Evolutionary conservation across 2,888 invertebrate genomes (phyloP).

Genomic region (Nipponacmea schrenckii): DNA sequence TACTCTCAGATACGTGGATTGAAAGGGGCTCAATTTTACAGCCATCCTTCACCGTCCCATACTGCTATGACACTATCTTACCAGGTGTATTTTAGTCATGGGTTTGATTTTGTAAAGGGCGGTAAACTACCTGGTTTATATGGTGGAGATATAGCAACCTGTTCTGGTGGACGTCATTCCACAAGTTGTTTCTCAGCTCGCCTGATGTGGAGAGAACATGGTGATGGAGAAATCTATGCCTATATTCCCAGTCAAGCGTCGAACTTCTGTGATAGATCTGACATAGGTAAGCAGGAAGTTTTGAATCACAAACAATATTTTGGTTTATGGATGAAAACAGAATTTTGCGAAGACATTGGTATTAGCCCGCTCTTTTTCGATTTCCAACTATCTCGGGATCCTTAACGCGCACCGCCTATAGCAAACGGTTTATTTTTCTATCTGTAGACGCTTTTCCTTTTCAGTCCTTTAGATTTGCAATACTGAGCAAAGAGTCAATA

Average conservation of each 20-base stretch:
- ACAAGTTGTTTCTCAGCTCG: constrained; percentile 45
- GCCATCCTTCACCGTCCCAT: constrained; percentile 22
- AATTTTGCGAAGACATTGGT: too few relatives aligned
- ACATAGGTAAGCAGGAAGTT: background rate
- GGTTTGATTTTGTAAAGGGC: constrained; percentile 21
- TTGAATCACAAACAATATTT: too few relatives aligned
- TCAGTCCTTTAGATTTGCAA: too few relatives aligned
- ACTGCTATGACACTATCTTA: constrained; percentile 30
- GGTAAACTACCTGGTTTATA: constrained; percentile 51
- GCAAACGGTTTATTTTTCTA: too few relatives aligned
- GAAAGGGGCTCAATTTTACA: constrained; percentile 41
- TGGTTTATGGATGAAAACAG: too few relatives aligned
- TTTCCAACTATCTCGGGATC: too few relatives aligned
- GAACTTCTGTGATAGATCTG: constrained; percentile 20
- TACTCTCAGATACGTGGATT: background rate
- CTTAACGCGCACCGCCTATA: too few relatives aligned
- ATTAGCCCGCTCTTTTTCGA: too few relatives aligned
- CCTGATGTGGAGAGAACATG: constrained; percentile 44
- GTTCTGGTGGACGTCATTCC: constrained; percentile 40
- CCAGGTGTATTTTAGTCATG: constrained; percentile 29
- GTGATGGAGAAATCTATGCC: constrained; percentile 44
- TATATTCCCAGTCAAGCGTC: constrained; percentile 30
- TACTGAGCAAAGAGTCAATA: too few relatives aligned
- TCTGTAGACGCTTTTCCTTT: too few relatives aligned
- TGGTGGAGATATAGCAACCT: constrained; percentile 33